These are phyloP conservation scores for Hafferia zeledoni DNA, from an alignment of 2,797 vertebrate species.

Conservation along the genomic window DNA sequence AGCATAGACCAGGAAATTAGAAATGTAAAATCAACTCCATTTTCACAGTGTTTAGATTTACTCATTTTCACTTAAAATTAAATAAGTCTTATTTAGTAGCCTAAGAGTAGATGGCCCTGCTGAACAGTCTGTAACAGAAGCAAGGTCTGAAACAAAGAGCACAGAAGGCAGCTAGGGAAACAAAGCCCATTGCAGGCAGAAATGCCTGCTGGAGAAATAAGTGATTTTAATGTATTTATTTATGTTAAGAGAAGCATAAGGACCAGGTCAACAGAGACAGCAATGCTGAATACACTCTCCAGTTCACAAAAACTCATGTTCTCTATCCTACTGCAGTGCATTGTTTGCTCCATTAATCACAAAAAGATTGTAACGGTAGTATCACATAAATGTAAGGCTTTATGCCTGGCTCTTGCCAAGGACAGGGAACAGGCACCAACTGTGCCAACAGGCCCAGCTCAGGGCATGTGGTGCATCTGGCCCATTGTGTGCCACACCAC, in stretches of 20 bases:
- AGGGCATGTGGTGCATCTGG: neutral
- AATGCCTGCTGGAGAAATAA: constrained; percentile 21
- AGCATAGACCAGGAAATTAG: neutral
- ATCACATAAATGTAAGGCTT: neutral
- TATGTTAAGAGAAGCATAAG: constrained; percentile 62
- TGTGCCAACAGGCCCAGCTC: neutral
- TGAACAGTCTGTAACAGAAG: constrained; percentile 10
- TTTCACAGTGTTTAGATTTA: neutral
- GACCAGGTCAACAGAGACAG: constrained; percentile 43
- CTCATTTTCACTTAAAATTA: neutral
- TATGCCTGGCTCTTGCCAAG: neutral
- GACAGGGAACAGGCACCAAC: neutral
- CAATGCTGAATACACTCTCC: constrained; percentile 2
- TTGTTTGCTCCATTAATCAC: constrained; percentile 49
- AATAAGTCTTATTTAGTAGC: neutral
- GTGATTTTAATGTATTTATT: constrained; percentile 55
- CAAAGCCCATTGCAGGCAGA: constrained; percentile 14
- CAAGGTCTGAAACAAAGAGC: constrained; percentile 42
- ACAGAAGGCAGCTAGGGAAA: constrained; percentile 21
- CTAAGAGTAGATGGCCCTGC: neutral
- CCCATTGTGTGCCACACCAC: neutral
- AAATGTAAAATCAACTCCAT: neutral
- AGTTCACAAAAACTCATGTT: neutral
- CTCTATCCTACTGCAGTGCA: neutral
- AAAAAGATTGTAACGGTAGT: constrained; percentile 11